These are phyloP conservation scores for Silurus asotus DNA, from an alignment of 2,113 vertebrate genomes.

Conservation along the genomic window DNA sequence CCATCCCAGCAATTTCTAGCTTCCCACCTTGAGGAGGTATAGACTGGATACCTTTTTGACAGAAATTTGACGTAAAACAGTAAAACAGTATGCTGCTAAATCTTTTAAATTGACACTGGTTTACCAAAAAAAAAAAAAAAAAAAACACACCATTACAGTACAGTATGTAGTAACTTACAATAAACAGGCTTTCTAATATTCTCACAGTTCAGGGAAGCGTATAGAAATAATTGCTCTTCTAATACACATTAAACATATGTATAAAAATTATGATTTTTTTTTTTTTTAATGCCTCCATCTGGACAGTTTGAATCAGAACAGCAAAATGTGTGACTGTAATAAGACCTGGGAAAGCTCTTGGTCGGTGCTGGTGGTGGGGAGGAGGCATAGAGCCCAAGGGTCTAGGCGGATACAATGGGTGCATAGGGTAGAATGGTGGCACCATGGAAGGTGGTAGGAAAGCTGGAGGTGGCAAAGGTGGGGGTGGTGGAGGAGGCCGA, in stretches of 20 bases:
- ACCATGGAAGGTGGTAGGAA: conserved; percentile 82
- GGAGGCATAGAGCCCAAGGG: conserved; percentile 81
- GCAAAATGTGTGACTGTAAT: not conserved
- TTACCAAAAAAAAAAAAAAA: not conserved
- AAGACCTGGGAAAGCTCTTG: conserved; percentile 84
- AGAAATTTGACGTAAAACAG: not conserved
- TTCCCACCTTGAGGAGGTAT: conserved; percentile 91
- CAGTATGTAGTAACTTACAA: not conserved
- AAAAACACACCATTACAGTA: not conserved
- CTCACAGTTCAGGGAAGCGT: not conserved
- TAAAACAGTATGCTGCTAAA: not conserved
- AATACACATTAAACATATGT: not conserved
- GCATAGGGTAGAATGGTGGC: conserved; percentile 83
- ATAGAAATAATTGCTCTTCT: not conserved
- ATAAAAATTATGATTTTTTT: no score
- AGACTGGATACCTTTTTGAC: conserved; percentile 79
- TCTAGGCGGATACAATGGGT: conserved; percentile 80
- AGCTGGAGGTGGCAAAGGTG: conserved; percentile 83
- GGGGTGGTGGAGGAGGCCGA: conserved; percentile 78
- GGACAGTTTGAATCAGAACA: not conserved
- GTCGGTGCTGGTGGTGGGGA: conserved; percentile 78
- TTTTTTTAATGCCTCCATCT: not conserved
- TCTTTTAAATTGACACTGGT: not conserved
- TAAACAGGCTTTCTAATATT: not conserved
- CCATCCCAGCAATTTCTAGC: conserved; percentile 91